Evolutionary conservation across 2,113 vertebrate genomes (phyloP), one percentile per base, ranked within the genome.

Genomic region (Gallinago media): DNA sequence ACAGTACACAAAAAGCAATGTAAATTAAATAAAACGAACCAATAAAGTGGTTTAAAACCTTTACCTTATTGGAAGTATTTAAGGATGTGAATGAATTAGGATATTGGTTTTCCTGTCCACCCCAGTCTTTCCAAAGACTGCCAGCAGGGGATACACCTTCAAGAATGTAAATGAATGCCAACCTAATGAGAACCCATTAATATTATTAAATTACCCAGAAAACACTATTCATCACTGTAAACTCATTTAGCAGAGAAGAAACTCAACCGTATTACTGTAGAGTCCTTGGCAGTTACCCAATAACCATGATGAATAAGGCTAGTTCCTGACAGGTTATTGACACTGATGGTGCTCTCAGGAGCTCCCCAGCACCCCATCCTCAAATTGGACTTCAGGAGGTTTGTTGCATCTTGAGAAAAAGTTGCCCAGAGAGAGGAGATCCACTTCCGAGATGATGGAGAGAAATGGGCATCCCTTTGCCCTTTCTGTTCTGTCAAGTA

Each of bases 111-210:
- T 85, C 55, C 63, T 92, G 71, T 87, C 82, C 83, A 62, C 72
- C 82, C 68, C 31, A 61, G 77, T 89, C 88, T 93, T 96, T 82
- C 89, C 89, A 91, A 85, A 94, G 73, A 22, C 74, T 86, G 93
- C 88, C 93, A 94, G 92, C 89, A 89, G 92, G 91, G 83, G 88
- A 91, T 91, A 96, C 70, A 92, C 80, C 90, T 96, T 93, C 80
- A 88, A 82, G 95, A 96, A 96, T 97, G 90, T 90, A 96, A 94
- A 96, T 93, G 92, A 93, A 92, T 78, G 78, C 90, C 87, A 91
- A 91, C 40, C 80, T 95, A 97, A 96, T 97, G 93, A 97, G 96
- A 96, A 61, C 90, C 89, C 92, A 96, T 97, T 97, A 97, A 93
- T 96, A 92, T 95, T 96, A 97, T 97, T 93, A 94, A 93, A 95